These are phyloP conservation scores for Syngnathus rostellatus DNA, from an alignment of 2,797 vertebrate genomes.

Conservation along the genomic window DNA sequence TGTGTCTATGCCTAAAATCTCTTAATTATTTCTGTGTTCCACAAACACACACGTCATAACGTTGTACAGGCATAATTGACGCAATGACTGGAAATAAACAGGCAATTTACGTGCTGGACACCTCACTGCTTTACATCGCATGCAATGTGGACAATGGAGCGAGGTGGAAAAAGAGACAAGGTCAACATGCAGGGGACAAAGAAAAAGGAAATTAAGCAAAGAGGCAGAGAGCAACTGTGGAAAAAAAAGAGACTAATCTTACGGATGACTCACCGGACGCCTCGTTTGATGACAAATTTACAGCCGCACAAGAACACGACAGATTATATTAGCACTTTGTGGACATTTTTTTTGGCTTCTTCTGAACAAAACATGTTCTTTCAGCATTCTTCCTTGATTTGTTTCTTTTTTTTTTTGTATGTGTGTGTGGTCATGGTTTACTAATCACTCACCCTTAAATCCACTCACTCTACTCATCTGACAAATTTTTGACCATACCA, in stretches of 20 bases:
- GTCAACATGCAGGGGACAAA: conserved; percentile 49
- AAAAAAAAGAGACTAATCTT: conserved; percentile 47
- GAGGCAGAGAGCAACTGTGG: conserved; percentile 38
- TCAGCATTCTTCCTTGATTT: background rate
- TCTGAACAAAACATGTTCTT: background rate
- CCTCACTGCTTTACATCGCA: conserved; percentile 55
- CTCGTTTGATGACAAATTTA: conserved; percentile 47
- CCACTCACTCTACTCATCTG: background rate
- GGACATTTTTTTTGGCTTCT: background rate
- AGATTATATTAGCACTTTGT: conserved; percentile 11
- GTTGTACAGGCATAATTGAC: conserved; percentile 68
- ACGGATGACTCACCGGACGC: conserved; percentile 46
- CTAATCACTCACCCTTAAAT: background rate
- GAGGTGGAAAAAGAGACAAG: conserved; percentile 62
- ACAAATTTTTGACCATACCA: background rate
- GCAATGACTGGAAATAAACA: conserved; percentile 79
- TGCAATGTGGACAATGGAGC: conserved; percentile 40
- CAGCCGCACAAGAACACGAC: conserved; percentile 15
- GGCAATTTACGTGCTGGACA: conserved; percentile 79
- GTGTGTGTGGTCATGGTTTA: background rate
- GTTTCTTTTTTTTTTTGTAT: too few relatives aligned
- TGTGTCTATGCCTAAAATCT: background rate
- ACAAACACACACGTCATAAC: conserved; percentile 25
- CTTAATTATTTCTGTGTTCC: conserved; percentile 34
- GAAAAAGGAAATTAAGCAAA: conserved; percentile 50